Evolutionary conservation across 1,140 invertebrate species (phyloP).

Genomic region (Macrobrachium rosenbergii): DNA sequence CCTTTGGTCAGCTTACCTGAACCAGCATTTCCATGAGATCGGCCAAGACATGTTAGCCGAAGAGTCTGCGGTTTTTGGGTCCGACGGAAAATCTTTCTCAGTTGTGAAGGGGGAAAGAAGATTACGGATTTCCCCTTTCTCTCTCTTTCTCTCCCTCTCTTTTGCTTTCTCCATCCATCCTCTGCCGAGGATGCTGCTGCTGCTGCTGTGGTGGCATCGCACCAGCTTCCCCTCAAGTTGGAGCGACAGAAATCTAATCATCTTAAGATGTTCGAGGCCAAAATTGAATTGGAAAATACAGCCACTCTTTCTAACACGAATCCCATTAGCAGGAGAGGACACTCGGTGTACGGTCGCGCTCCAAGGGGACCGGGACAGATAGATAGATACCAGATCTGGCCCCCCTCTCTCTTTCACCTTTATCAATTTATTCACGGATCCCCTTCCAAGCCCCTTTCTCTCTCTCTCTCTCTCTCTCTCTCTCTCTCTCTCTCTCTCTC

Average conservation of each 20-base stretch:
- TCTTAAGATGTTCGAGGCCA: conserved; percentile 39
- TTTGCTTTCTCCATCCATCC: not conserved
- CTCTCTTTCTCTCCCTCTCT: conserved; percentile 15
- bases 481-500: too few species aligned
- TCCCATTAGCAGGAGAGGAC: conserved; percentile 39
- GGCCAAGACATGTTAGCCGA: too few species aligned
- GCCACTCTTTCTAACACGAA: conserved; percentile 44
- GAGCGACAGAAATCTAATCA: conserved; percentile 50
- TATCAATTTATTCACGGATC: not conserved
- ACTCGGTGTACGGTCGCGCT: not conserved
- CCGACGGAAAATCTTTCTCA: too few species aligned
- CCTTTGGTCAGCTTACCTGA: too few species aligned
- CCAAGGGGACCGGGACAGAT: not conserved
- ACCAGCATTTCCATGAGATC: too few species aligned
- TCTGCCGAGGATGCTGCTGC: not conserved
- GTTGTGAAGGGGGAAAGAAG: not conserved
- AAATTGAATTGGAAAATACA: conserved; percentile 52
- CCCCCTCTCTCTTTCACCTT: conserved; percentile 7
- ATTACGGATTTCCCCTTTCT: not conserved
- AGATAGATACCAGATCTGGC: not conserved
- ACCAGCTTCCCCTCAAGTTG: not conserved
- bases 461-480: too few species aligned
- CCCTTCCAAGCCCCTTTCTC: not conserved
- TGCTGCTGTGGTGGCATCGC: conserved; percentile 16
- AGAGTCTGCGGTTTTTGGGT: too few species aligned